Conservation (phyloP, 2,797 vertebrate genomes). For the Numenius phaeopus region DNA sequence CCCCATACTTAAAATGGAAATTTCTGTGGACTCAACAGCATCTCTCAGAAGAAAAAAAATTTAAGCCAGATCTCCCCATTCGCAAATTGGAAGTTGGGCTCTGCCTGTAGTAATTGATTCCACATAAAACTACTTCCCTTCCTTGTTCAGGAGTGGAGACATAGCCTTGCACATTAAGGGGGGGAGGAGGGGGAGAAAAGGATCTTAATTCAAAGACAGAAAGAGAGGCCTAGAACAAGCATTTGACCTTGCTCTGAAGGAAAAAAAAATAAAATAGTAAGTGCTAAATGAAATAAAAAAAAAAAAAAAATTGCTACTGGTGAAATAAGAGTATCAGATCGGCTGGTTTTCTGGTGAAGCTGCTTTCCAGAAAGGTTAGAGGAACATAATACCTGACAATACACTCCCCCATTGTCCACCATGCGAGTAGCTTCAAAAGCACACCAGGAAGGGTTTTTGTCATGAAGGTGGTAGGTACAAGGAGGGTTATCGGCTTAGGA, state of each 20-base stretch:
- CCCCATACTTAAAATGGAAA: background rate
- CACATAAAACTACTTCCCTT: constrained; percentile 30
- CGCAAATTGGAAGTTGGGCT: background rate
- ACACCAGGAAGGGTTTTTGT: constrained; percentile 24
- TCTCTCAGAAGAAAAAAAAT: background rate
- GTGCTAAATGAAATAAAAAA: background rate
- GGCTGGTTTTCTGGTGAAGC: constrained; percentile 16
- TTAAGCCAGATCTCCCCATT: background rate
- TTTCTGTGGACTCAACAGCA: background rate
- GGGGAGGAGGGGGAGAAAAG: background rate
- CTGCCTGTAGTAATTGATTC: background rate
- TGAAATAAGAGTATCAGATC: constrained; percentile 40
- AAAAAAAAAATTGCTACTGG: background rate
- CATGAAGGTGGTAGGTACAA: background rate
- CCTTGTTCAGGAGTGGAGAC: background rate
- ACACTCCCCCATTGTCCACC: background rate
- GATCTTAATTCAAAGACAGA: constrained; percentile 43
- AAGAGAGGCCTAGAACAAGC: constrained; percentile 7
- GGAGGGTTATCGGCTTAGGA: background rate
- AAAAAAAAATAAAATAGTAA: background rate
- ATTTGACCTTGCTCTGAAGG: constrained; percentile 48
- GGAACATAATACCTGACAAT: background rate
- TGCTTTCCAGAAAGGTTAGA: constrained; percentile 20
- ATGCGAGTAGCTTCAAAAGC: constrained; percentile 32
- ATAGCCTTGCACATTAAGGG: background rate